Evolutionary conservation across 2,888 invertebrate species (phyloP).

Genomic region (Nomada ruficornis): DNA sequence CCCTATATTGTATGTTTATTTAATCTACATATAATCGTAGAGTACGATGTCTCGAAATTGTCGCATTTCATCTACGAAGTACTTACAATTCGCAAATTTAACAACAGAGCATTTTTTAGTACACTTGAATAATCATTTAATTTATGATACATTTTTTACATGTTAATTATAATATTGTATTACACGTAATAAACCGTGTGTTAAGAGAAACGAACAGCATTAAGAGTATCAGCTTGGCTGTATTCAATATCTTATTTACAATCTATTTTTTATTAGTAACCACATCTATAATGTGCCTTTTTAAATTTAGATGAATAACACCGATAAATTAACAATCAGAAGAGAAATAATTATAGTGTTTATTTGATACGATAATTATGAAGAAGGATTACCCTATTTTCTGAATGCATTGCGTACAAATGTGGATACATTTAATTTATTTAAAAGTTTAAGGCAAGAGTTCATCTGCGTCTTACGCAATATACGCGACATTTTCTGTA

Average conservation of each 20-base stretch:
- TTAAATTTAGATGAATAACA: constrained; percentile 52
- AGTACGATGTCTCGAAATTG: neutral
- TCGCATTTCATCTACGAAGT: too few species aligned
- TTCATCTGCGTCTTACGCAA: constrained; percentile 19
- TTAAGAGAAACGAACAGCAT: constrained; percentile 29
- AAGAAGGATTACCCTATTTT: neutral
- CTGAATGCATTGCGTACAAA: constrained; percentile 24
- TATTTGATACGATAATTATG: constrained; percentile 29
- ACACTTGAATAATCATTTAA: constrained; percentile 6
- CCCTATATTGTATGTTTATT: constrained; percentile 10
- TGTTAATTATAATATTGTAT: neutral
- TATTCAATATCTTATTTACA: constrained; percentile 62
- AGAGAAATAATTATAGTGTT: constrained; percentile 35
- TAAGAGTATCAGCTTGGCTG: constrained; percentile 40
- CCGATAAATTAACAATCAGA: constrained; percentile 45
- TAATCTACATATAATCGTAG: constrained; percentile 5
- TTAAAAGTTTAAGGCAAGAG: constrained; percentile 45
- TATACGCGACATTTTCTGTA: constrained; percentile 13
- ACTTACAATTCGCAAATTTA: constrained; percentile 2
- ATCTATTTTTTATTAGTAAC: constrained; percentile 41
- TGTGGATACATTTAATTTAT: constrained; percentile 29
- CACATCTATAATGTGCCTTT: constrained; percentile 23
- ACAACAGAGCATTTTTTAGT: neutral
- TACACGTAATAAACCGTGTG: neutral
- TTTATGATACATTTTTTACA: neutral